Evolutionary conservation across 2,888 invertebrate genomes (phyloP).

Genomic region (Uropetala carovei): DNA sequence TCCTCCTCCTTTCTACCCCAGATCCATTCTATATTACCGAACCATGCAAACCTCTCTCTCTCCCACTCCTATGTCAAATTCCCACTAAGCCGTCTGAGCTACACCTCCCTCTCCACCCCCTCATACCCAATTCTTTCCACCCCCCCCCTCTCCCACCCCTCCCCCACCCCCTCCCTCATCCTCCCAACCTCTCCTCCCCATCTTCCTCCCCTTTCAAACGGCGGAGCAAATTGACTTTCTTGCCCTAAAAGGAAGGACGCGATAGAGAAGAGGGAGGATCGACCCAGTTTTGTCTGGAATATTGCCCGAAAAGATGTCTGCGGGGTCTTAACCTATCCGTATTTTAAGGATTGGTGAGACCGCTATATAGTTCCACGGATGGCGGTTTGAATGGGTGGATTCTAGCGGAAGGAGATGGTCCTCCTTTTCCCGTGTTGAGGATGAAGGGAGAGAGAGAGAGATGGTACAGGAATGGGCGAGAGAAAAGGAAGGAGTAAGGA

Average conservation of each 20-base stretch:
- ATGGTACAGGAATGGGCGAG: neutral
- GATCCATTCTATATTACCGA: neutral
- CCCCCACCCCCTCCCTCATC: neutral
- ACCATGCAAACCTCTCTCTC: neutral
- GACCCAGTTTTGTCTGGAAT: slow-evolving; percentile 55
- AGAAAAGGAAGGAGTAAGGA: neutral
- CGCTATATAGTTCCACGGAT: slow-evolving; percentile 15
- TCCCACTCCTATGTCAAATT: neutral
- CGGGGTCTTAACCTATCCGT: slow-evolving; percentile 54
- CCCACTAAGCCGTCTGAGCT: neutral
- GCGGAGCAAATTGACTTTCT: slow-evolving; percentile 7
- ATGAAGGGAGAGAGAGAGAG: neutral
- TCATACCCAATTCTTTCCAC: neutral
- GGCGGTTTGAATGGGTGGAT: slow-evolving; percentile 44
- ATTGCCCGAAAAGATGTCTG: slow-evolving; percentile 62
- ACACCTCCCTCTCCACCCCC: neutral
- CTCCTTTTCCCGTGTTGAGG: neutral
- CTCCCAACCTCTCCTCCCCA: neutral
- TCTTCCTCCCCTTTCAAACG: neutral
- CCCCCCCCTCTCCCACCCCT: neutral
- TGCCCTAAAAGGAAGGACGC: neutral
- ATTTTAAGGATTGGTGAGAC: slow-evolving; percentile 40
- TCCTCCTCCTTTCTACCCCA: neutral
- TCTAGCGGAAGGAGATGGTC: slow-evolving; percentile 5
- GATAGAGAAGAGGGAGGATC: slow-evolving; percentile 6